Percentiles rank a stretch among this genome's conserved stretches.
These are phyloP conservation scores for Tiliacea aurago DNA, from an alignment of 2,888 invertebrate species.

Conservation along the genomic window DNA sequence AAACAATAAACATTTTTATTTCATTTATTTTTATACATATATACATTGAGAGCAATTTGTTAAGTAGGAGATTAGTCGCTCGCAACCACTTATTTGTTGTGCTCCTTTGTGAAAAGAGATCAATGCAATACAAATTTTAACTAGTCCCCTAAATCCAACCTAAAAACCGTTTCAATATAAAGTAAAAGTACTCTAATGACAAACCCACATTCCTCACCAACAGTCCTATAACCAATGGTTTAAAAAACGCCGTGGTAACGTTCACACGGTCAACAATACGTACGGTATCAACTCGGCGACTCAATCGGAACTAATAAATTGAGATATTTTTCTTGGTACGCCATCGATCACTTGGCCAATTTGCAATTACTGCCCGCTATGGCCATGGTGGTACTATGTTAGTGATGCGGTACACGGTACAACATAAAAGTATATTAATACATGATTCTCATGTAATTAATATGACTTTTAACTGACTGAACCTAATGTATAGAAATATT, in stretches of 20 bases:
- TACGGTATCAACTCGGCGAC: conserved; percentile 45
- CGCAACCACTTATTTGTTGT: neutral
- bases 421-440: neutral
- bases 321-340: conserved; percentile 76
- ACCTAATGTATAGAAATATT: no score
- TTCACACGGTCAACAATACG: conserved; percentile 59
- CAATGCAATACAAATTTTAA: neutral
- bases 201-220: conserved; percentile 9
- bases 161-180: neutral
- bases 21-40: no score
- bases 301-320: conserved; percentile 76
- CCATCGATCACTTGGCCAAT: conserved; percentile 77
- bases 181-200: conserved; percentile 21
- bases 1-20: no score
- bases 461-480: neutral
- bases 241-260: conserved; percentile 18
- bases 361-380: conserved; percentile 71
- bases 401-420: conserved; percentile 51
- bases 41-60: neutral
- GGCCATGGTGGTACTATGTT: conserved; percentile 45
- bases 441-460: neutral
- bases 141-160: neutral
- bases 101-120: no score
- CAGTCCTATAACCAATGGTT: conserved; percentile 12
- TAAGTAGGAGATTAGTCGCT: no score